These are phyloP conservation scores for Blennius ocellaris DNA, from an alignment of 2,113 vertebrate species.

Conservation along the genomic window DNA sequence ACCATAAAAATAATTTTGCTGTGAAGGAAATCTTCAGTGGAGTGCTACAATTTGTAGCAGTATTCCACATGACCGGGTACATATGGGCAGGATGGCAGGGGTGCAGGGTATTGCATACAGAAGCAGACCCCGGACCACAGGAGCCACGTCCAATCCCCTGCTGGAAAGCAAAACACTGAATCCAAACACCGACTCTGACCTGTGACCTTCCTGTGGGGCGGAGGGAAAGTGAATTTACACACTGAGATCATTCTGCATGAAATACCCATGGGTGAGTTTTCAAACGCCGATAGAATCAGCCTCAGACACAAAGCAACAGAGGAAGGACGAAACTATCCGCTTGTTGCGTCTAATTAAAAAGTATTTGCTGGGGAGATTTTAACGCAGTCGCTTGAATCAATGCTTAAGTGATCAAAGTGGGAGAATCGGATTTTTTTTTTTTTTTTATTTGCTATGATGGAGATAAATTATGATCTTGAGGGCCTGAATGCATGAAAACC, in stretches of 20 bases:
- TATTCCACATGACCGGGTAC: too few species aligned
- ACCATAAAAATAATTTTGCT: neutral
- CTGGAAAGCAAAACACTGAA: conserved; percentile 6
- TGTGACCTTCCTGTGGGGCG: conserved; percentile 21
- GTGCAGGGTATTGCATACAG: conserved; percentile 6
- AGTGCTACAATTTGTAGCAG: neutral
- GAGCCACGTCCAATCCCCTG: neutral
- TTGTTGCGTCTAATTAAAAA: conserved; percentile 37
- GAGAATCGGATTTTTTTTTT: neutral
- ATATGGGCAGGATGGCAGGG: neutral
- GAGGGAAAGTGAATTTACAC: conserved; percentile 9
- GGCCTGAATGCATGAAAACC: conserved; percentile 9
- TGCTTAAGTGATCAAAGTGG: conserved; percentile 30
- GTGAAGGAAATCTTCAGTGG: neutral
- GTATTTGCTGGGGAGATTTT: conserved; percentile 25
- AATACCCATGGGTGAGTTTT: conserved; percentile 16
- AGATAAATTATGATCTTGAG: conserved; percentile 5
- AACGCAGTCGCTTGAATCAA: conserved; percentile 44
- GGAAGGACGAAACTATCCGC: conserved; percentile 17
- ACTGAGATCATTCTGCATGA: conserved; percentile 27
- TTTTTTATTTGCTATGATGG: neutral
- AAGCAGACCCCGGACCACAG: conserved; percentile 6
- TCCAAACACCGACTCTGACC: conserved; percentile 20
- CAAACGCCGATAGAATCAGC: conserved; percentile 41
- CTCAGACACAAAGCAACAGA: conserved; percentile 29